Conservation (phyloP, 1,140 invertebrate species). For the Chelonus insularis region DNA sequence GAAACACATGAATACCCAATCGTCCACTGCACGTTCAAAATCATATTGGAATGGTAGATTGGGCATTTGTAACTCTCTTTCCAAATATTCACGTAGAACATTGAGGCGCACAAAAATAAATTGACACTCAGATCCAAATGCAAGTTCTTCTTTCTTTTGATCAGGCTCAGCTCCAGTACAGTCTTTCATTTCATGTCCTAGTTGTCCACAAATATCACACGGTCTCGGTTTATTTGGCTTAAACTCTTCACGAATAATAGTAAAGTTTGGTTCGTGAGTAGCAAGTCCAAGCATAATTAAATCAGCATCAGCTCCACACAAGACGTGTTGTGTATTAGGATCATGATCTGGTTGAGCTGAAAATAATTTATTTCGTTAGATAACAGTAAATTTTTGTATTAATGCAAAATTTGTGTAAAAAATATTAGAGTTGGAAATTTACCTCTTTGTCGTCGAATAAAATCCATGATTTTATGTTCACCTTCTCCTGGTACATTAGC, state of each 20-base stretch:
- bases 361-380: no score
- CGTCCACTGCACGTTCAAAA: constrained; percentile 90
- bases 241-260: constrained; percentile 97
- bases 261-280: constrained; percentile 98
- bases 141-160: constrained; percentile 60
- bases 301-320: constrained; percentile 98
- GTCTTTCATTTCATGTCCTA: constrained; percentile 95
- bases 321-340: constrained; percentile 95
- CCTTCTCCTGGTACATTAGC: constrained; percentile 98
- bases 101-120: constrained; percentile 91
- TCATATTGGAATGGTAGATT: constrained; percentile 91
- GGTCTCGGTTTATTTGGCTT: constrained; percentile 95
- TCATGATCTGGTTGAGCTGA: constrained; percentile 92
- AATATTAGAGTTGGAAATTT: constrained; percentile 15
- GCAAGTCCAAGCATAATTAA: constrained; percentile 98
- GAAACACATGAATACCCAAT: constrained; percentile 99
- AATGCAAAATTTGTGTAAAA: neutral
- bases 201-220: constrained; percentile 95
- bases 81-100: constrained; percentile 94
- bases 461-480: constrained; percentile 99
- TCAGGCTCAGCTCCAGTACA: constrained; percentile 74
- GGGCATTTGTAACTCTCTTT: constrained; percentile 88
- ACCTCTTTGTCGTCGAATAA: constrained; percentile 91
- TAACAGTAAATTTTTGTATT: no score
- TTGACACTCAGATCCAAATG: constrained; percentile 72